Evolutionary conservation across 2,113 vertebrate genomes (phyloP).

Genomic region (Mus spicilegus): DNA sequence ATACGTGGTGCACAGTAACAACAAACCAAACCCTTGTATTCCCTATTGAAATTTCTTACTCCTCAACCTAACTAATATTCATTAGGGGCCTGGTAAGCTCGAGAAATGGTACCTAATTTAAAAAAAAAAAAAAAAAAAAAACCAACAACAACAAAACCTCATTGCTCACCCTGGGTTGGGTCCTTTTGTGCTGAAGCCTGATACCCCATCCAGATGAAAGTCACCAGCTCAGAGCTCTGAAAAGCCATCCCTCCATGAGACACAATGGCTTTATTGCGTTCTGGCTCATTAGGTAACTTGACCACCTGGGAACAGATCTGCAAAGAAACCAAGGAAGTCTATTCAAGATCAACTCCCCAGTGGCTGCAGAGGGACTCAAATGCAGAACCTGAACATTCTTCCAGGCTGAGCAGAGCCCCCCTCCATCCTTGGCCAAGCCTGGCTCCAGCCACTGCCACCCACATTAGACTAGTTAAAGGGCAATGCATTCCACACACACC

Average conservation of each 20-base stretch:
- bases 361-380: neutral
- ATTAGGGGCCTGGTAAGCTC: neutral
- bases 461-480: neutral
- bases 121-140: neutral
- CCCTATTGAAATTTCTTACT: neutral
- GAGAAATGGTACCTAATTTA: neutral
- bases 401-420: neutral
- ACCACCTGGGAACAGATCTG: constrained; percentile 22
- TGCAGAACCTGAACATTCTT: neutral
- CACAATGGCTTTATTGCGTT: neutral
- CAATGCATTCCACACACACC: neutral
- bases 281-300: neutral
- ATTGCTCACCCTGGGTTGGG: neutral
- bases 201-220: neutral
- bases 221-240: neutral
- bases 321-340: neutral
- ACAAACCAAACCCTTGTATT: neutral
- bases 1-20: neutral
- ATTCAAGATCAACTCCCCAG: neutral
- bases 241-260: constrained; percentile 20
- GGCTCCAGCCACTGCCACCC: neutral
- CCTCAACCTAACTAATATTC: neutral
- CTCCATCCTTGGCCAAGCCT: neutral
- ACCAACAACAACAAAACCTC: too few species aligned
- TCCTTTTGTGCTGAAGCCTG: neutral